Percentiles rank a stretch among this genome's conserved stretches.
These are phyloP conservation scores for Drosophila koepferae DNA, from an alignment of 2,888 invertebrate species.

Conservation along the genomic window DNA sequence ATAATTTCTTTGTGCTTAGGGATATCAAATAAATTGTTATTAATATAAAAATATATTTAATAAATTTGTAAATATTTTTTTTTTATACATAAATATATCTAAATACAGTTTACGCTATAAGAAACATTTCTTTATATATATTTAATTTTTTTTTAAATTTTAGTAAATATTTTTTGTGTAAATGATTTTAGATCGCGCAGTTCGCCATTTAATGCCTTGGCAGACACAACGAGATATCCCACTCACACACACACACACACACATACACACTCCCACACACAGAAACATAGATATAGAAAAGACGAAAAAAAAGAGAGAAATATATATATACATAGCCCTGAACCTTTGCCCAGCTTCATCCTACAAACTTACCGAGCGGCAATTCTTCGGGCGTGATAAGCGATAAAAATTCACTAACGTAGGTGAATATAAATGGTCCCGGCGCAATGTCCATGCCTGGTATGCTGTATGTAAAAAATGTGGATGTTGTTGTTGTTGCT, in stretches of 20 bases:
- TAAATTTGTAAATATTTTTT: too few relatives aligned
- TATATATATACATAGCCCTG: conserved; percentile 15
- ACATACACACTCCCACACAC: neutral
- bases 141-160: neutral
- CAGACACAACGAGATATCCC: conserved; percentile 30
- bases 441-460: conserved; percentile 84
- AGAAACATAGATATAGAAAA: conserved; percentile 11
- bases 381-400: conserved; percentile 85
- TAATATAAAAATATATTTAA: too few relatives aligned
- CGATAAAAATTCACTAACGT: conserved; percentile 85
- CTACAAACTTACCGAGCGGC: conserved; percentile 83
- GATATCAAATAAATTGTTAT: too few relatives aligned
- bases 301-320: neutral
- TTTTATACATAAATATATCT: too few relatives aligned
- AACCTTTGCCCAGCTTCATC: conserved; percentile 13
- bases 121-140: too few relatives aligned
- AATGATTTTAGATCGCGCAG: conserved; percentile 29
- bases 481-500: conserved; percentile 61
- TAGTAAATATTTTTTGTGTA: conserved; percentile 4
- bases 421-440: conserved; percentile 84
- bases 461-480: conserved; percentile 84
- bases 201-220: conserved; percentile 32
- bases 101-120: too few relatives aligned
- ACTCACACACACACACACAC: neutral
- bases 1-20: too few relatives aligned